Evolutionary conservation across 2,113 vertebrate genomes (phyloP), one percentile per base, ranked within the genome.

Genomic region (Hyperoodon ampullatus): DNA sequence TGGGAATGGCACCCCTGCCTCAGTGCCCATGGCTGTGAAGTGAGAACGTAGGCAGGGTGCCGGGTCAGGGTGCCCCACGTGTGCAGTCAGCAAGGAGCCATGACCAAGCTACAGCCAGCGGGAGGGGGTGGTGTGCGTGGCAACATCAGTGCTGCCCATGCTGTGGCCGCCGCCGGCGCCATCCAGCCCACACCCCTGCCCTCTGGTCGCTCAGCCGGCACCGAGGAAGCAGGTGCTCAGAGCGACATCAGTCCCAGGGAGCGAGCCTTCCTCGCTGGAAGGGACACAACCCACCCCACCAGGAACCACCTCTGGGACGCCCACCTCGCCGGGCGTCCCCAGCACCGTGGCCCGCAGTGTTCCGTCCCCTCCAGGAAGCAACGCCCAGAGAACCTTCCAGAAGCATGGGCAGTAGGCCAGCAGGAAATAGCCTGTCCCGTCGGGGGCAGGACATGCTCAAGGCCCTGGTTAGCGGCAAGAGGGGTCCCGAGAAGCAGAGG

Each of bases 301-400:
- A 5, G 28, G 55, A 9, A 23, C 42, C 23, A 28, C 8, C 39
- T 50, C 4, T 16, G 63, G 60, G 58, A 2, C 39, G 30, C 35
- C 9, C 1, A 30, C 8, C 5, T 53, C 1, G 0, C 30, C 61
- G 5, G 3, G 19, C 33, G 5, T 7, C 18, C 60, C 30, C 1
- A 13, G 50, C 68, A 42, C 11, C 16, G 11, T 1, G 8, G 26
- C 7, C 33, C 28, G 30, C 4, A 5, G 26, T 14, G 12, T 15
- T 30, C 42, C 30, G 42, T 3, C 24, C 19, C n/a, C 19, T 19
- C 65, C 19, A 14, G 42, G 60, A 8, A 80, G 10, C 39, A 35
- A 13, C 0, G 6, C 16, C 47, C 60, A 35, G 44, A 87, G 65
- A 60, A 44, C 60, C 33, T 5, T 66, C 63, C 44, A 50, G 84